Evolutionary conservation across 2,113 vertebrate species (phyloP), one percentile per base, ranked within the genome.

Genomic region (Hystrix cristata): DNA sequence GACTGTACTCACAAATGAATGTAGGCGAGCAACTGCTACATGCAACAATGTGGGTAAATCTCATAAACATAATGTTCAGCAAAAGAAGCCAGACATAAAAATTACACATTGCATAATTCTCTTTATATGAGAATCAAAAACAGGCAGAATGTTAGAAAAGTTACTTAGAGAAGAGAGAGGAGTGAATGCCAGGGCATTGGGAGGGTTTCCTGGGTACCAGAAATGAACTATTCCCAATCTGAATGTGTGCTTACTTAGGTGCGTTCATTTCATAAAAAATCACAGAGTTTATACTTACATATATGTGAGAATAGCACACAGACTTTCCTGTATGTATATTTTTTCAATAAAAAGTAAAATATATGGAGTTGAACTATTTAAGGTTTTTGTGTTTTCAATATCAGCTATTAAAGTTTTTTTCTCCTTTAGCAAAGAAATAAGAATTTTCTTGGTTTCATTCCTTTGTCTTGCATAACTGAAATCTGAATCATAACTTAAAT

Each of bases 341-440:
- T 95, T 90, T 92, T 78, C 13, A 59, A 57, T 83, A 78, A 81
- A 64, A 83, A 91, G 55, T 64, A 80, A 82, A 88, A 57, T 21
- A 46, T 25, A 31, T 13, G 21, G 43, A 69, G 31, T 69, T 48
- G 31, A 90, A 85, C 93, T 87, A 76, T 53, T 62, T 84, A 46
- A 81, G 67, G 27, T 74, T 43, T 53, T 8, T 62, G 6, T 82
- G 48, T 57, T 83, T 86, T 53, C 64, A 71, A 82, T 69, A 48
- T 59, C 14, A 48, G 78, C n/a, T 79, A 16, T 60, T 53, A 80
- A 46, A 25, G 10, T 3, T 93, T 87, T 93, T 87, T 87, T 67
- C 71, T 79, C 55, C 64, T 6, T 71, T 43, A 53, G 34, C 53
- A 96, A 89, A 95, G 53, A 79, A 95, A 27, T 18, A 23, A 88